Percentiles rank a stretch among this genome's conserved stretches.
These are phyloP conservation scores for Oostethus manadensis DNA, from an alignment of 2,113 vertebrate genomes.

Conservation along the genomic window DNA sequence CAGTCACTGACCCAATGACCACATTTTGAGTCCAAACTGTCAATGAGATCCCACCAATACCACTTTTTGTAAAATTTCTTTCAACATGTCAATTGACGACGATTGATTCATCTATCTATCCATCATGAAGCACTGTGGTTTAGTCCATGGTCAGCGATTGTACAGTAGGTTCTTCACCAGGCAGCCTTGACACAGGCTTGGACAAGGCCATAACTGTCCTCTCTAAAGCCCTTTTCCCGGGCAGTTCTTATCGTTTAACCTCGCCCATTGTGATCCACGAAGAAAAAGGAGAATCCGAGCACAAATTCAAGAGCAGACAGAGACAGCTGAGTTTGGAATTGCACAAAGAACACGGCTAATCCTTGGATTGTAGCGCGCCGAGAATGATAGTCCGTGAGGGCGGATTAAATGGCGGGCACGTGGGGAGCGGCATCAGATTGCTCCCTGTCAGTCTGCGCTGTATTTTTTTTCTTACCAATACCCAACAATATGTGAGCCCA, in stretches of 20 bases:
- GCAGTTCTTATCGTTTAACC: slow-evolving; percentile 27
- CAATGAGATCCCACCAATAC: not conserved
- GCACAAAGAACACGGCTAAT: slow-evolving; percentile 54
- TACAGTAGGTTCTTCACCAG: not conserved
- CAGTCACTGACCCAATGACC: too few relatives aligned
- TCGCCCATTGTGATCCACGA: slow-evolving; percentile 9
- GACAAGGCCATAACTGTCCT: slow-evolving; percentile 9
- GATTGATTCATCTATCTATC: too few relatives aligned
- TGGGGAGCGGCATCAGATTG: slow-evolving; percentile 35
- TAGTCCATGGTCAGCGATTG: not conserved
- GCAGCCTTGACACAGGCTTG: slow-evolving; percentile 2
- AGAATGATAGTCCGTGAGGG: slow-evolving; percentile 22
- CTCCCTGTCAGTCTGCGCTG: slow-evolving; percentile 29
- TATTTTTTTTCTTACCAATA: slow-evolving; percentile 18
- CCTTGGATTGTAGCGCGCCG: slow-evolving; percentile 40
- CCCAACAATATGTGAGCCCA: slow-evolving; percentile 22
- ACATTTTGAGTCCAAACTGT: not conserved
- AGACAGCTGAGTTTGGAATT: slow-evolving; percentile 45
- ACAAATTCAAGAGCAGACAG: slow-evolving; percentile 47
- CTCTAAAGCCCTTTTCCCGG: slow-evolving; percentile 15
- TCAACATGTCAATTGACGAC: not conserved
- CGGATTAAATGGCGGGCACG: slow-evolving; percentile 52
- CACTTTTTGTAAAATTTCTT: not conserved
- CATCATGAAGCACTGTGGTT: not conserved
- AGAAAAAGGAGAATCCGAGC: slow-evolving; percentile 11